Percentiles rank a stretch among this genome's conserved stretches.
phyloP scores from a whole-genome alignment of 2,113 vertebrate species.

The Pelodiscus sinensis region DNA sequence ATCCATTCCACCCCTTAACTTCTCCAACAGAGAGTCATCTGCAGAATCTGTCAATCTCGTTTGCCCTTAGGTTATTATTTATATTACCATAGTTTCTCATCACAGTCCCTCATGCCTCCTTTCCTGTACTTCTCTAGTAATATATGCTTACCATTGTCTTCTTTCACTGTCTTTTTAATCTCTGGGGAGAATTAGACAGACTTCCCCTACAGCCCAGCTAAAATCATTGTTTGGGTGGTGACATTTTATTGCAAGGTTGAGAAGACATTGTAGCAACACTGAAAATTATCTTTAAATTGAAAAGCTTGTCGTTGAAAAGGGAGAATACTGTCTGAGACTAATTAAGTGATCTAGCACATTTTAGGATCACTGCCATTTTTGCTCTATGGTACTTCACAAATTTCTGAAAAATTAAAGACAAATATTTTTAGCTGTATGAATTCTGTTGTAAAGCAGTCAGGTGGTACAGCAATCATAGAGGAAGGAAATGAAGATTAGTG shows the following conservation, averaged over 20 bases:
- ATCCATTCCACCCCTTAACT: not conserved
- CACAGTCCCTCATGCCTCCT: not conserved
- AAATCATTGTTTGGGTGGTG: not conserved
- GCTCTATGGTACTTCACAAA: not conserved
- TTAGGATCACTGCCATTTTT: not conserved
- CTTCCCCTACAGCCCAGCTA: not conserved
- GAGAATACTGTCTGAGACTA: not conserved
- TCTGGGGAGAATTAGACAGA: rapidly evolving
- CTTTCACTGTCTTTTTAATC: not conserved
- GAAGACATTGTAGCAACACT: not conserved
- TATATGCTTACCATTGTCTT: not conserved
- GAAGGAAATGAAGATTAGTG: not conserved
- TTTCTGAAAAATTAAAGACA: not conserved
- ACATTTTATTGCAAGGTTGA: not conserved
- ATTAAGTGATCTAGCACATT: not conserved
- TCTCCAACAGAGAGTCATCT: not conserved
- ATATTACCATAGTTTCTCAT: not conserved
- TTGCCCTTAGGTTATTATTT: not conserved
- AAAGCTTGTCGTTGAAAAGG: not conserved
- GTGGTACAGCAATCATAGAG: not conserved
- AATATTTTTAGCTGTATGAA: rapidly evolving
- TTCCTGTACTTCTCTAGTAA: not conserved
- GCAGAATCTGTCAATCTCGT: not conserved
- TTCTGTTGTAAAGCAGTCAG: not conserved
- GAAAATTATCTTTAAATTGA: not conserved